Base-by-base conservation (phyloP, 2,113 vertebrate species). In the Neofelis nebulosa region DNA sequence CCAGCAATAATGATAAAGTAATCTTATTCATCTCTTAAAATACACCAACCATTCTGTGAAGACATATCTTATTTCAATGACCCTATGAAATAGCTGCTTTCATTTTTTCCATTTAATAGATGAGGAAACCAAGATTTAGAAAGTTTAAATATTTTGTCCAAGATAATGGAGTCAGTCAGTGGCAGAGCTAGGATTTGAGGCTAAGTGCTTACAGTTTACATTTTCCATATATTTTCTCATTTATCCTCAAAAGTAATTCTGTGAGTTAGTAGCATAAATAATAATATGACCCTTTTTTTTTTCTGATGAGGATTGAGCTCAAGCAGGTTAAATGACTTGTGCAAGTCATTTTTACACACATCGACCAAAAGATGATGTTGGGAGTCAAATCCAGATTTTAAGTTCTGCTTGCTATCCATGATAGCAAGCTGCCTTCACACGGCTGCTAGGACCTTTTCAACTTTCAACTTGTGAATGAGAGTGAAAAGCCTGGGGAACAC, bases 131-230 rank as follows among this genome's bases (percentile, higher is more conserved):
- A 91, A 88, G 52, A 63, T 61, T 89, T 61, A 76, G 45, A 94
- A 96, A 92, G 41, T 27, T 69, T 83, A 88, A 96, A 45, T 89
- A 36, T 71, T 85, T 83, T 95, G 31, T 74, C 27, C 27, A 57
- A 11, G 16, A 2, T 83, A 78, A 78, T 0, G 52, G 16, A 74
- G 29, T 50, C 68, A 85, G 33, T 86, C 33, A 80, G 36, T 50
- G 7, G 33, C 61, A 84, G 55, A 94, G 94, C 31, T 57, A 71
- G 38, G 10, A 84, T 87, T 48, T 69, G 61, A 91, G 65, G 25
- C 11, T 38, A n/a, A 14, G 9, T 88, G n/a, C 66, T n/a, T 41
- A 57, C 5, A 57, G 66, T 33, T 57, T 74, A 25, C 19, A 52
- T 61, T 88, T 88, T 61, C 41, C 4, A 38, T 29, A 12, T 38